Evolutionary conservation across 2,797 vertebrate genomes (phyloP).

Genomic region (Leucoraja ocellata): DNA sequence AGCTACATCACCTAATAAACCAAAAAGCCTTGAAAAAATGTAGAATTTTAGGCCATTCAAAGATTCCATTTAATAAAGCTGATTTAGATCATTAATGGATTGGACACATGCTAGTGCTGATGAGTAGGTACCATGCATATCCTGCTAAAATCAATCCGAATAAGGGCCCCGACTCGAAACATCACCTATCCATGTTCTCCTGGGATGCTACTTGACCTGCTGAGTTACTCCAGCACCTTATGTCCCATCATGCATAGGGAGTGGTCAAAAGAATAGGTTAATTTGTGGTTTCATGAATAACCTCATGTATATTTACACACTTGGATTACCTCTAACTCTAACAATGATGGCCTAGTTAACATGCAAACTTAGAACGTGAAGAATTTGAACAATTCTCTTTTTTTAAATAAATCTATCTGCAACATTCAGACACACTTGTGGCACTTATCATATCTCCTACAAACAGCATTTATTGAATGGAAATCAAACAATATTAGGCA

Average conservation of each 20-base stretch:
- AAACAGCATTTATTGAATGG: no score
- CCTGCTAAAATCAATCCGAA: no score
- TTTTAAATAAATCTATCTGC: not conserved
- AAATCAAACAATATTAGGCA: no score
- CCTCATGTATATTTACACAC: no score
- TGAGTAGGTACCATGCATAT: not conserved
- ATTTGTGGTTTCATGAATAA: not conserved
- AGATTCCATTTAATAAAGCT: not conserved
- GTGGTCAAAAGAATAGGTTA: not conserved
- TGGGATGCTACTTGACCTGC: no score
- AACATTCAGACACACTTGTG: not conserved
- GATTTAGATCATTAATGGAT: not conserved
- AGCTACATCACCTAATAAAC: not conserved
- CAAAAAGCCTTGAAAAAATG: not conserved
- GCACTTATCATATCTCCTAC: no score
- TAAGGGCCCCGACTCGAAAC: no score
- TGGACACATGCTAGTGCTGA: not conserved
- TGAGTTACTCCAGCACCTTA: no score
- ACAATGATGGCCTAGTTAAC: not conserved
- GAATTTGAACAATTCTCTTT: no score
- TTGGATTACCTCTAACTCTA: not conserved
- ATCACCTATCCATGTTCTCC: no score
- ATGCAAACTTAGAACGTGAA: not conserved
- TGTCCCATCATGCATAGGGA: not conserved
- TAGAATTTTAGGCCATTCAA: not conserved